Conservation (phyloP, 2,797 vertebrate genomes). For the Sorex maritimensis region DNA sequence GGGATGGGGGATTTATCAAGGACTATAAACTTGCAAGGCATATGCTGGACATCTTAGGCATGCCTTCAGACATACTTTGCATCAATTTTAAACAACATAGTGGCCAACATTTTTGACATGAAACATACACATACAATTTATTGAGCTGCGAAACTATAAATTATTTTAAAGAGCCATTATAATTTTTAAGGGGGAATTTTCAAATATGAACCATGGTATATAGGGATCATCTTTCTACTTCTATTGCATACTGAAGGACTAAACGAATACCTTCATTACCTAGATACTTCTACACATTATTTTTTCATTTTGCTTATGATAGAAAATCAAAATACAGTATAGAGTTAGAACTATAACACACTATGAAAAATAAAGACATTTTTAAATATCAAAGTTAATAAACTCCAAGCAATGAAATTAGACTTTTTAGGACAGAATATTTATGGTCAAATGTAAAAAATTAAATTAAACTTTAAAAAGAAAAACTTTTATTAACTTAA, state of each 20-base stretch:
- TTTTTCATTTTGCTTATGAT: conserved; percentile 80
- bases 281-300: conserved; percentile 72
- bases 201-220: conserved; percentile 55
- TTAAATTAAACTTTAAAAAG: conserved; percentile 34
- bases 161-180: conserved; percentile 47
- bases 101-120: conserved; percentile 52
- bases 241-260: conserved; percentile 66
- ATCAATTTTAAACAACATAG: conserved; percentile 39
- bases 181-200: conserved; percentile 36
- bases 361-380: conserved; percentile 25
- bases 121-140: conserved; percentile 26
- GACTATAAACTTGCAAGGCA: too few species aligned
- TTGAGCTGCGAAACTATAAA: conserved; percentile 46
- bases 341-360: conserved; percentile 56
- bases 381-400: conserved; percentile 65
- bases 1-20: too few species aligned
- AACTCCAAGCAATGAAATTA: conserved; percentile 59
- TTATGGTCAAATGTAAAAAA: conserved; percentile 36
- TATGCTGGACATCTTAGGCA: too few species aligned
- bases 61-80: too few species aligned
- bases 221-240: conserved; percentile 65
- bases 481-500: conserved; percentile 59
- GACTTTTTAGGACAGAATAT: conserved; percentile 33
- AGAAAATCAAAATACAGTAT: conserved; percentile 74
- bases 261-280: conserved; percentile 74